These are phyloP conservation scores for Thymelicus sylvestris DNA, from an alignment of 2,888 invertebrate species.

Conservation along the genomic window DNA sequence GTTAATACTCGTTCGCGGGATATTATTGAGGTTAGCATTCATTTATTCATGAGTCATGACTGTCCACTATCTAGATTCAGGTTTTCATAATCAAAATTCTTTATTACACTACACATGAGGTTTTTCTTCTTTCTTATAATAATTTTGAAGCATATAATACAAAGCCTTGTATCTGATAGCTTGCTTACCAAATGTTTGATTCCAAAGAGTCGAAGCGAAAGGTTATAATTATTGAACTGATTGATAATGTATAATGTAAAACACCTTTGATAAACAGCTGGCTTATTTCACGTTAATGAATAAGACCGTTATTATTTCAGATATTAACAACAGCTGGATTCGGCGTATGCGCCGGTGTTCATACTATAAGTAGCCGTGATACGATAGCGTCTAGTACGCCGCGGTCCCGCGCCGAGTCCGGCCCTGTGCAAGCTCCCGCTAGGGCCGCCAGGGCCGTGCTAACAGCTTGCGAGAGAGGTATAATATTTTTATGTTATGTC, in stretches of 20 bases:
- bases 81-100: too few species aligned
- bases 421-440: conserved; percentile 7
- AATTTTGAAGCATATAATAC: neutral
- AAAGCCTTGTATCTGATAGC: too few species aligned
- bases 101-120: too few species aligned
- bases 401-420: conserved; percentile 43
- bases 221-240: too few species aligned
- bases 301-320: conserved; percentile 45
- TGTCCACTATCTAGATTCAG: too few species aligned
- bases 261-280: too few species aligned
- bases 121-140: neutral
- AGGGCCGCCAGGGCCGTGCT: conserved; percentile 54
- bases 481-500: too few species aligned
- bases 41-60: neutral
- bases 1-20: conserved; percentile 90
- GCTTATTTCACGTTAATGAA: too few species aligned
- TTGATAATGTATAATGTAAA: too few species aligned
- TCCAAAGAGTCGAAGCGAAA: too few species aligned
- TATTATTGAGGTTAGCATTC: conserved; percentile 87
- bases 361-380: conserved; percentile 56
- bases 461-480: conserved; percentile 59
- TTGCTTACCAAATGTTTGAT: too few species aligned
- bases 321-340: conserved; percentile 59
- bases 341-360: conserved; percentile 62
- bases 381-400: conserved; percentile 64